A percentile compares a stretch with the other conserved stretches of the same genome.
Evolutionary conservation across 92 coral and sea anemone species (phyloP).

Genomic region (Phenganax stokvisi): DNA sequence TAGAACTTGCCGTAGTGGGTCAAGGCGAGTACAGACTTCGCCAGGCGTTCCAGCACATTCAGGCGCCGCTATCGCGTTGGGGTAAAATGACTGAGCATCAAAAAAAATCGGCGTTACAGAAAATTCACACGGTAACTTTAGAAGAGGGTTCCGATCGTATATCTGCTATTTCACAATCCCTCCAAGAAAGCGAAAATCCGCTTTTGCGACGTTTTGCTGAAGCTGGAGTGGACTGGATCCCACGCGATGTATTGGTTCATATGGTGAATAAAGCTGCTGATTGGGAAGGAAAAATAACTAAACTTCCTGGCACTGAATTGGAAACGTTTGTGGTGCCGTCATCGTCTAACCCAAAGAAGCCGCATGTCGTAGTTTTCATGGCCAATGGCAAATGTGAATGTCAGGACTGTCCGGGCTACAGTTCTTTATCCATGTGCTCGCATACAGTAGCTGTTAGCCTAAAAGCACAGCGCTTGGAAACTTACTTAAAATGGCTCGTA

Average conservation of each 20-base stretch:
- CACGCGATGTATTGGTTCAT: slow-evolving; percentile 32
- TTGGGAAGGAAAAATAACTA: no score
- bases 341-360: slow-evolving; percentile 42
- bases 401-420: slow-evolving; percentile 35
- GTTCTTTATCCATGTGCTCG: slow-evolving; percentile 7
- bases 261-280: slow-evolving; percentile 37
- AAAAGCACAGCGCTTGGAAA: no score
- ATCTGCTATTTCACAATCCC: no score
- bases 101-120: slow-evolving; percentile 17
- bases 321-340: slow-evolving; percentile 42
- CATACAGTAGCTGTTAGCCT: no score
- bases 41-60: slow-evolving; percentile 34
- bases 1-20: slow-evolving; percentile 50
- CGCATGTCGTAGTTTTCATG: slow-evolving; percentile 33
- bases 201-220: neutral
- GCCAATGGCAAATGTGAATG: slow-evolving; percentile 42
- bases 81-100: slow-evolving; percentile 39
- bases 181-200: neutral
- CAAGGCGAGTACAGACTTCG: slow-evolving; percentile 53
- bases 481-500: slow-evolving; percentile 38
- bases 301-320: neutral
- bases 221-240: slow-evolving; percentile 42
- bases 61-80: slow-evolving; percentile 17
- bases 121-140: slow-evolving; percentile 22
- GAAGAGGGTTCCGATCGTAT: neutral